Conservation (phyloP, 1,140 invertebrate genomes). For the Pseudomyrmex gracilis region DNA sequence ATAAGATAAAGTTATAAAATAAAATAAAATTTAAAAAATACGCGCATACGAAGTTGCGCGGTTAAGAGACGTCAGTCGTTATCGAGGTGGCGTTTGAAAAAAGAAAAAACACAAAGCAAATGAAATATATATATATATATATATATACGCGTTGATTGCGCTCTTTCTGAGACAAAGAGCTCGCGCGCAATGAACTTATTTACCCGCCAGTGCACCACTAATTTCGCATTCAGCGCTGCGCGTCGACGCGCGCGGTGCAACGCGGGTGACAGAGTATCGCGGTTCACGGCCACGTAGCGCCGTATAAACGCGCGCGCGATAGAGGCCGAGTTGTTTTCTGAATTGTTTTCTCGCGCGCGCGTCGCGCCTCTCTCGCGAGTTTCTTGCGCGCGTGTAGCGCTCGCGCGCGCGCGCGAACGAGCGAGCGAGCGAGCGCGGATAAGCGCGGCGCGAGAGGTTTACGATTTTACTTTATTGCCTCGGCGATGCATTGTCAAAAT, state of each 20-base stretch:
- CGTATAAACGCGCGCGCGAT: neutral
- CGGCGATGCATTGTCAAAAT: constrained; percentile 83
- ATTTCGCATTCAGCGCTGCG: constrained; percentile 38
- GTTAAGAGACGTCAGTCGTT: too few species aligned
- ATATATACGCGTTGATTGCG: neutral
- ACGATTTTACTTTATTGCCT: constrained; percentile 81
- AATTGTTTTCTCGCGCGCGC: constrained; percentile 44
- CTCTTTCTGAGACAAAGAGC: neutral
- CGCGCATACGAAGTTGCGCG: too few species aligned
- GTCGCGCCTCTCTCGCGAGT: neutral
- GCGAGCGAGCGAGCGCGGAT: constrained; percentile 50
- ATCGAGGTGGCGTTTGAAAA: too few species aligned
- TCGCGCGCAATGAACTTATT: neutral
- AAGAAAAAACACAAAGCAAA: too few species aligned
- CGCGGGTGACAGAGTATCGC: constrained; percentile 19
- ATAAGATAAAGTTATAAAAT: too few species aligned
- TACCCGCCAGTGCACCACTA: neutral
- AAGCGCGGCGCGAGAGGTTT: constrained; percentile 78
- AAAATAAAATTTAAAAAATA: too few species aligned
- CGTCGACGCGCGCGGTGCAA: neutral
- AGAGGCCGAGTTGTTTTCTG: constrained; percentile 44
- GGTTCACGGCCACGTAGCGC: constrained; percentile 31
- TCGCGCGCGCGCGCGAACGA: neutral
- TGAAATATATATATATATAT: neutral
- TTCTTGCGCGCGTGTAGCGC: neutral